Percentiles rank a stretch among this genome's conserved stretches.
Conservation (phyloP, 2,797 vertebrate genomes). For the Amblyopsis hoosieri region DNA sequence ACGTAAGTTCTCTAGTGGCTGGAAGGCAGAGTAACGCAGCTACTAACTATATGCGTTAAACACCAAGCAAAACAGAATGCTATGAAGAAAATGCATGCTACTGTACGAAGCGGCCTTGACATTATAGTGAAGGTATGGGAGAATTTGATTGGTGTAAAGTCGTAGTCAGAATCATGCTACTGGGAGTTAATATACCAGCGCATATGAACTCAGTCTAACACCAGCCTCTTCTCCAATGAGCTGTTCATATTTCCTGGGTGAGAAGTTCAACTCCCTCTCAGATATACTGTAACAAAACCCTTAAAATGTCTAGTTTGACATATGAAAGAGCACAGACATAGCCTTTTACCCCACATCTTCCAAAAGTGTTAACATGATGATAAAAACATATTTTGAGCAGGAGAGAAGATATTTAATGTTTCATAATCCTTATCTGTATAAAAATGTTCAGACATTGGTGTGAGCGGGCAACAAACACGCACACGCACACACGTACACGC, state of each 20-base stretch:
- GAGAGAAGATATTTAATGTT: conserved; percentile 40
- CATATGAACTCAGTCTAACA: background rate
- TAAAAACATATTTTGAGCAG: conserved; percentile 61
- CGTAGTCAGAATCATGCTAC: too few relatives aligned
- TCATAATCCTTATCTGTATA: conserved; percentile 56
- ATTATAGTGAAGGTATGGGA: conserved; percentile 5
- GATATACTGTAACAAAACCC: conserved; percentile 45
- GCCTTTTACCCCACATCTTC: conserved; percentile 63
- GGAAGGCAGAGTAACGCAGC: conserved; percentile 4
- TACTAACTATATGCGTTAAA: conserved; percentile 11
- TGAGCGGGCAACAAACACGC: conserved; percentile 12
- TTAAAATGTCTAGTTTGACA: conserved; percentile 46
- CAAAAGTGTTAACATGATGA: conserved; percentile 52
- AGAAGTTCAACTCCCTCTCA: conserved; percentile 23
- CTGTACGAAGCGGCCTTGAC: background rate
- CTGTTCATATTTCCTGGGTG: conserved; percentile 27
- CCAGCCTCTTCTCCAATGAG: conserved; percentile 21
- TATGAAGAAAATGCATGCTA: conserved; percentile 16
- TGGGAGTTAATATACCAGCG: too few relatives aligned
- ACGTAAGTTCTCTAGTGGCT: conserved; percentile 19
- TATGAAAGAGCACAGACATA: conserved; percentile 44
- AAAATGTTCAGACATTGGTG: conserved; percentile 37
- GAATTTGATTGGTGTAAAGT: background rate
- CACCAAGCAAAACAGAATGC: conserved; percentile 19
- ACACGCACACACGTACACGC: background rate